Conservation (phyloP, 1,140 invertebrate genomes). For the Drosophila aff. region DNA sequence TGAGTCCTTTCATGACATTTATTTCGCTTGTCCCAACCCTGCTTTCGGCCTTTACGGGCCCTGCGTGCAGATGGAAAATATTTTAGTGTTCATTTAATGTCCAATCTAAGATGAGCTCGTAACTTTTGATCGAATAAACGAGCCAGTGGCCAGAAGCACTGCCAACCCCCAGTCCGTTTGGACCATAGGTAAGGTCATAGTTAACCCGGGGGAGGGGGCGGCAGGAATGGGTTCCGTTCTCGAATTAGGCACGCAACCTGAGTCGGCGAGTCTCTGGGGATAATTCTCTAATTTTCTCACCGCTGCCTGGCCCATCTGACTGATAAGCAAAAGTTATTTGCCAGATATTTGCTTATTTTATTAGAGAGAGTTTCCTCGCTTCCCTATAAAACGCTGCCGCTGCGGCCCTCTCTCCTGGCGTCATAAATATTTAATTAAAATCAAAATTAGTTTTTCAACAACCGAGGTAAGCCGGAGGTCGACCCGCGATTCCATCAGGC, state of each 20-base stretch:
- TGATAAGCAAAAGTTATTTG: constrained; percentile 84
- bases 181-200: constrained; percentile 53
- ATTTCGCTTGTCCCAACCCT: constrained; percentile 69
- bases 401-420: not conserved
- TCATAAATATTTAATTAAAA: constrained; percentile 82
- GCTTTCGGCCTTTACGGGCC: constrained; percentile 22
- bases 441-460: constrained; percentile 74
- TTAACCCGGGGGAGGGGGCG: constrained; percentile 13
- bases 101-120: constrained; percentile 85
- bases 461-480: constrained; percentile 14
- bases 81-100: constrained; percentile 85
- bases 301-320: constrained; percentile 59
- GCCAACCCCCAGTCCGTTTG: constrained; percentile 2
- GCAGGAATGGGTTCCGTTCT: constrained; percentile 37
- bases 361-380: constrained; percentile 51
- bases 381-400: constrained; percentile 12
- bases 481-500: constrained; percentile 31
- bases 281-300: constrained; percentile 82
- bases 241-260: constrained; percentile 64
- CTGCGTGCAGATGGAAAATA: constrained; percentile 84
- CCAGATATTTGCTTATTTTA: constrained; percentile 80
- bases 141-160: constrained; percentile 27
- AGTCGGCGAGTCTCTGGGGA: constrained; percentile 59
- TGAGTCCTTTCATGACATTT: constrained; percentile 85
- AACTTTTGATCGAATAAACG: constrained; percentile 85